phyloP scores from a whole-genome alignment of 2,113 vertebrate species.

The Symphodus melops region DNA sequence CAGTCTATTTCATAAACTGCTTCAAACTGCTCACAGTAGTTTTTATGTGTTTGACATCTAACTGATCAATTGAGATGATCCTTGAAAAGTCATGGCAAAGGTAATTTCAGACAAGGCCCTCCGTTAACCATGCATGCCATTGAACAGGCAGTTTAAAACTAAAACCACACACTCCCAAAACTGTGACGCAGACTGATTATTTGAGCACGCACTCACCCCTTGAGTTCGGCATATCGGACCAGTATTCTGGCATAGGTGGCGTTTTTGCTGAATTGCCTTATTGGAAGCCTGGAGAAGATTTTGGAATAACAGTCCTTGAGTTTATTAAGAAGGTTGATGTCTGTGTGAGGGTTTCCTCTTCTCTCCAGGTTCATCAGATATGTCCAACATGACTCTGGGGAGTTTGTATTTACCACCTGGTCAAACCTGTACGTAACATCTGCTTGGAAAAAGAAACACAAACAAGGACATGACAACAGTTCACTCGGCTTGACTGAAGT shows the following conservation, averaged over 20 bases:
- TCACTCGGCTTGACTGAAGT: background rate
- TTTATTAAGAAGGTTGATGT: slow-evolving; percentile 85
- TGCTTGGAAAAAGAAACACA: slow-evolving; percentile 55
- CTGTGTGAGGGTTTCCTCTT: slow-evolving; percentile 85
- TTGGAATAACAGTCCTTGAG: slow-evolving; percentile 91
- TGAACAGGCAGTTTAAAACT: too few species aligned
- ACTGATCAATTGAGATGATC: too few species aligned
- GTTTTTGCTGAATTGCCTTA: slow-evolving; percentile 89
- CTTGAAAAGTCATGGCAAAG: too few species aligned
- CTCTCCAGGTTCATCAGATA: slow-evolving; percentile 90
- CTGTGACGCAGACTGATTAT: background rate
- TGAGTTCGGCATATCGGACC: slow-evolving; percentile 94
- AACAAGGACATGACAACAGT: background rate
- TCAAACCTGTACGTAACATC: slow-evolving; percentile 90
- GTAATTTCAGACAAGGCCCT: too few species aligned
- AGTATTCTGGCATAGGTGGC: slow-evolving; percentile 92
- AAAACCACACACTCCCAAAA: background rate
- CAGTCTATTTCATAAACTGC: too few species aligned
- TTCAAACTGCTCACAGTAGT: too few species aligned
- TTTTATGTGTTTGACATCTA: too few species aligned
- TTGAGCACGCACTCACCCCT: slow-evolving; percentile 86
- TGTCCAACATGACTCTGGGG: slow-evolving; percentile 89
- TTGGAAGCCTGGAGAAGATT: slow-evolving; percentile 87
- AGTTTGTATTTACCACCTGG: slow-evolving; percentile 86
- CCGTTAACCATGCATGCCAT: too few species aligned